Evolutionary conservation across 2,888 invertebrate genomes (phyloP).

Genomic region (Meteorus colon): DNA sequence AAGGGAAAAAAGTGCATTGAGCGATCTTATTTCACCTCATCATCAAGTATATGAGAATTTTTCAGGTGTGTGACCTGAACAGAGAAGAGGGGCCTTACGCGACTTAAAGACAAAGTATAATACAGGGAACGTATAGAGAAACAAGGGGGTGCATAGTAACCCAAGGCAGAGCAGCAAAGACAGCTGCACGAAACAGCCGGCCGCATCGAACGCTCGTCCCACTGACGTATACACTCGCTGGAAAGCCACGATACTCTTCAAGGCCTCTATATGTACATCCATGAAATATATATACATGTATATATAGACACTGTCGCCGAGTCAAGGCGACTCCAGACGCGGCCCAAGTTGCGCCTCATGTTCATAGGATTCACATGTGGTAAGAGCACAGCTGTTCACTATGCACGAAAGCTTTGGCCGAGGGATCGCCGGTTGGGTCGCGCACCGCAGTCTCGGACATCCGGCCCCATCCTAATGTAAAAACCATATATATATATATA

Average conservation of each 20-base stretch:
- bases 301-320: constrained; percentile 1
- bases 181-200: constrained; percentile 62
- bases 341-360: constrained; percentile 51
- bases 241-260: constrained; percentile 27
- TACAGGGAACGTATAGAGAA: constrained; percentile 4
- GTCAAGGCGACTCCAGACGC: constrained; percentile 30
- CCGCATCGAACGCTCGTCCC: constrained; percentile 43
- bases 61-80: too few relatives aligned
- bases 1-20: too few relatives aligned
- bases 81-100: background rate
- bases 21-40: too few relatives aligned
- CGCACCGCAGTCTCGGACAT: constrained; percentile 27
- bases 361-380: constrained; percentile 56
- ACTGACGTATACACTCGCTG: constrained; percentile 31
- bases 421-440: constrained; percentile 22
- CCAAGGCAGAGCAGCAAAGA: constrained; percentile 39
- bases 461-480: constrained; percentile 24
- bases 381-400: constrained; percentile 53
- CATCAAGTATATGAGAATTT: too few relatives aligned
- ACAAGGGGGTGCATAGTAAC: constrained; percentile 9
- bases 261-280: constrained; percentile 25
- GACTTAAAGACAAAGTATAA: background rate
- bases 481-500: constrained; percentile 28
- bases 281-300: background rate
- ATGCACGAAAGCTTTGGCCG: constrained; percentile 42